Evolutionary conservation across 2,113 vertebrate genomes (phyloP), one percentile per base, ranked within the genome.

Genomic region (Columba livia): DNA sequence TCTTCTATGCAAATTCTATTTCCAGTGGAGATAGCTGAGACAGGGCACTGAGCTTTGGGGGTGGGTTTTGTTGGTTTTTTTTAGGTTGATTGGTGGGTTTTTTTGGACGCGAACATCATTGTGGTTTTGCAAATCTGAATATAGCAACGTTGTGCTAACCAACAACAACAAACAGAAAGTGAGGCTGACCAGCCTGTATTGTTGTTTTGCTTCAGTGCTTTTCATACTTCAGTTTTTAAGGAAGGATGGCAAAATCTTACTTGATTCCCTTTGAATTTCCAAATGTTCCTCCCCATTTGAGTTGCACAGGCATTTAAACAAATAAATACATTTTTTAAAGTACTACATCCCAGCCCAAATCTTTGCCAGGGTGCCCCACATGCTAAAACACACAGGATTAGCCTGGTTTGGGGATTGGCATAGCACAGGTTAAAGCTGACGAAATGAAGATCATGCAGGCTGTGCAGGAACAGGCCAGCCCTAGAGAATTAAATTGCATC

Each of bases 401-500:
- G 36, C 28, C 40, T 17, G 9, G 17, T 38, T 56, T 56, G 24
- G 60, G 40, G n/a, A 21, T 5, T 11, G 53, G 56, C 83, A 64
- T 31, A 71, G 70, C 1, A 2, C 32, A 38, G 70, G 15, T 61
- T 34, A 53, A 61, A 69, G 57, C 53, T 82, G 75, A 21, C 3
- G 4, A 66, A 69, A 67, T 6, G 12, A 29, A 67, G 38, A 19
- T 26, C 12, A 1, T 3, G 2, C 12, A 42, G 65, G 24, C n/a
- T 17, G 36, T 61, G 79, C 57, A 25, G 28, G 61, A 62, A 4
- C 31, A 50, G 24, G 9, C 31, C 51, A 40, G 34, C 18, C 36
- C 8, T 1, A 10, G 28, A 75, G 48, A 58, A 77, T 51, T 67
- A 21, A 60, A 47, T 67, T 31, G n/a, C 1, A 0, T 13, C 0